Evolutionary conservation across 2,888 invertebrate genomes (phyloP).

Genomic region (Leptopilina drosophilae): DNA sequence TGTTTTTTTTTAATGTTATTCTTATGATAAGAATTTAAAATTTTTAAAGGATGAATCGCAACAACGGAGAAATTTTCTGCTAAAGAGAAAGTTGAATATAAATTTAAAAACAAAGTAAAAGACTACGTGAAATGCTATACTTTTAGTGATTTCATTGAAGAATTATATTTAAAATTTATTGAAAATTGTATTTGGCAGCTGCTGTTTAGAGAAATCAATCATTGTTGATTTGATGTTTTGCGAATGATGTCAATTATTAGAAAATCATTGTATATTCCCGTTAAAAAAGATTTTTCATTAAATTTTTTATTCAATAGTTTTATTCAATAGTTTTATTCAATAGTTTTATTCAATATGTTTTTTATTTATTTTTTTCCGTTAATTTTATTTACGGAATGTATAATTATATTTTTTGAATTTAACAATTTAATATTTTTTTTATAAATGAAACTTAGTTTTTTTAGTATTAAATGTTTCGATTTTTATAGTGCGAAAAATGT

Average conservation of each 20-base stretch:
- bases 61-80: slow-evolving; percentile 6
- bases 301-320: no score
- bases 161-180: slow-evolving; percentile 36
- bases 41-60: slow-evolving; percentile 9
- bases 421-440: no score
- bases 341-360: no score
- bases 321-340: no score
- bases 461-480: no score
- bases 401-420: no score
- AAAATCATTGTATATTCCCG: neutral
- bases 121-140: neutral
- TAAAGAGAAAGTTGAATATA: slow-evolving; percentile 31
- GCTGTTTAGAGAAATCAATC: slow-evolving; percentile 42
- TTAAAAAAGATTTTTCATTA: neutral
- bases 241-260: slow-evolving; percentile 29
- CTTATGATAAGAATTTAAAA: no score
- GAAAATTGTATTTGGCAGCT: slow-evolving; percentile 48
- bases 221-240: neutral
- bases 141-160: slow-evolving; percentile 45
- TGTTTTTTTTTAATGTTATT: no score
- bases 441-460: no score
- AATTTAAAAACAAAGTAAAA: slow-evolving; percentile 9
- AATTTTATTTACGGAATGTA: no score
- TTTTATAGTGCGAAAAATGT: no score
- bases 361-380: no score